phyloP scores from a whole-genome alignment of 2,797 vertebrate genomes.

The Gobionotothen gibberifrons region DNA sequence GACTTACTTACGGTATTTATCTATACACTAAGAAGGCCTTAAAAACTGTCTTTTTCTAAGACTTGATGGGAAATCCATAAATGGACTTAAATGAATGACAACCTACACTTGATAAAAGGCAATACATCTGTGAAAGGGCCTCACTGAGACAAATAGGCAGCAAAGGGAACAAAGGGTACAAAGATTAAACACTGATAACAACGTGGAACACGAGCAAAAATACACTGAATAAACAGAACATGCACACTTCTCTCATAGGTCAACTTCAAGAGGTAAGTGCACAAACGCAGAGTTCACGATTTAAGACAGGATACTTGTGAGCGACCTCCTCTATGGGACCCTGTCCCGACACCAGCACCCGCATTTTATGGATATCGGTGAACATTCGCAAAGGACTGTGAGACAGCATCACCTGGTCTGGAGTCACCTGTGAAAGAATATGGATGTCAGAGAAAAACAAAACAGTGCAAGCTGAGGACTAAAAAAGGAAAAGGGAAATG shows the following conservation, averaged over 20 bases:
- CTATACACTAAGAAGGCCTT: not conserved
- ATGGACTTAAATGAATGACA: not conserved
- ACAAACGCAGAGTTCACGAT: not conserved
- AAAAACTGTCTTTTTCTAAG: not conserved
- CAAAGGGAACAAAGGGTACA: slow-evolving; percentile 49
- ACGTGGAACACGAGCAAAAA: slow-evolving; percentile 43
- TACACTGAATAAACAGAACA: slow-evolving; percentile 56
- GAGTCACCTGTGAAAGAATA: slow-evolving; percentile 85
- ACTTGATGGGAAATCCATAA: not conserved
- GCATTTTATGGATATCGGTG: slow-evolving; percentile 87
- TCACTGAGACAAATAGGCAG: slow-evolving; percentile 7
- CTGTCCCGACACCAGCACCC: slow-evolving; percentile 93
- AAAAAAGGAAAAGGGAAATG: not conserved
- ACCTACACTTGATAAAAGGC: not conserved
- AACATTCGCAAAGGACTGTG: slow-evolving; percentile 95
- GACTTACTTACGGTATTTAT: not conserved
- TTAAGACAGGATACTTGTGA: slow-evolving; percentile 89
- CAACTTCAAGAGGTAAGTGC: slow-evolving; percentile 22
- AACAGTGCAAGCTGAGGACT: not conserved
- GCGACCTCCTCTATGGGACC: slow-evolving; percentile 92
- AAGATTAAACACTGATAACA: slow-evolving; percentile 59
- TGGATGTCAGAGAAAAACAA: not conserved
- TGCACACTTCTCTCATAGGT: slow-evolving; percentile 26
- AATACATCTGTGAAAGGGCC: not conserved
- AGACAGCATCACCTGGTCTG: slow-evolving; percentile 94